A percentile compares a stretch with the other conserved stretches of the same genome.
phyloP scores from a whole-genome alignment of 2,888 invertebrate genomes.

The Drosophila sordidula region DNA sequence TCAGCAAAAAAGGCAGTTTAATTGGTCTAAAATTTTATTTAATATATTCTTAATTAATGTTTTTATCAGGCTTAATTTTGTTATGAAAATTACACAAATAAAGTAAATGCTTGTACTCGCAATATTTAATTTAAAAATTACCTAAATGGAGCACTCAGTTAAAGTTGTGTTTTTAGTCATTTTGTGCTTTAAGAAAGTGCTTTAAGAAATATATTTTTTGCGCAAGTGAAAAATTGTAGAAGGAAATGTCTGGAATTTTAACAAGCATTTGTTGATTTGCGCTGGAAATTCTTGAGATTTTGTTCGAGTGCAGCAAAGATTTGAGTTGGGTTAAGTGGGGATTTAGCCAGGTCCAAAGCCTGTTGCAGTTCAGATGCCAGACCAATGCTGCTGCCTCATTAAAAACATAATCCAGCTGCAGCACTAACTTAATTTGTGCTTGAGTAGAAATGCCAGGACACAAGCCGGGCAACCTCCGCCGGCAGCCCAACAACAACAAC shows the following conservation, averaged over 20 bases:
- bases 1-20: background rate
- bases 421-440: slow-evolving; percentile 30
- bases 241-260: too few relatives aligned
- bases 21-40: too few relatives aligned
- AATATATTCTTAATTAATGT: background rate
- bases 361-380: background rate
- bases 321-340: background rate
- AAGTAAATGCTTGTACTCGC: too few relatives aligned
- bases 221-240: too few relatives aligned
- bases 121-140: too few relatives aligned
- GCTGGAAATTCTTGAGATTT: background rate
- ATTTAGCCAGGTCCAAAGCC: background rate
- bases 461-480: background rate
- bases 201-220: too few relatives aligned
- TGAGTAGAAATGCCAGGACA: background rate
- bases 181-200: too few relatives aligned
- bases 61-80: too few relatives aligned
- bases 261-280: too few relatives aligned
- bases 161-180: too few relatives aligned
- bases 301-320: background rate
- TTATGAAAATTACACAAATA: too few relatives aligned
- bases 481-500: slow-evolving; percentile 5
- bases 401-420: slow-evolving; percentile 31
- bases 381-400: slow-evolving; percentile 13
- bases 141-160: too few relatives aligned